Percentiles rank a stretch among this genome's conserved stretches.
These are phyloP conservation scores for Coremacera marginata DNA, from an alignment of 2,888 invertebrate genomes.

Conservation along the genomic window DNA sequence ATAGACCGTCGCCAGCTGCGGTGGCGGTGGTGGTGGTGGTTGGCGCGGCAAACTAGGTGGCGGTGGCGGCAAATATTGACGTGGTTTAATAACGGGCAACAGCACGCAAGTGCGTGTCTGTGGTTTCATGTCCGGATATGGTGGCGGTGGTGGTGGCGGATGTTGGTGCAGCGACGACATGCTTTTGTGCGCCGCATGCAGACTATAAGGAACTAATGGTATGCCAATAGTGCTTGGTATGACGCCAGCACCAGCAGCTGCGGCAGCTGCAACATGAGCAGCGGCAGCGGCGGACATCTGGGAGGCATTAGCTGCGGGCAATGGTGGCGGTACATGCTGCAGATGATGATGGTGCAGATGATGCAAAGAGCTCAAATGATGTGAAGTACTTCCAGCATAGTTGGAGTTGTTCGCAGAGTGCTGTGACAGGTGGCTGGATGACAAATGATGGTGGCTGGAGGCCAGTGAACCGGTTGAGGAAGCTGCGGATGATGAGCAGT, in stretches of 20 bases:
- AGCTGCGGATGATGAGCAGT: conserved; percentile 61
- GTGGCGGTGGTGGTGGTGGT: conserved; percentile 75
- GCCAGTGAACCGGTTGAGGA: conserved; percentile 57
- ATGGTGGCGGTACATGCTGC: conserved; percentile 65
- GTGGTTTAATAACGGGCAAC: conserved; percentile 75
- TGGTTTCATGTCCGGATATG: conserved; percentile 71
- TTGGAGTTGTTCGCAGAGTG: conserved; percentile 63
- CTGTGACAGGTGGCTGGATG: conserved; percentile 54
- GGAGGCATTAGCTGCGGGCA: conserved; percentile 42
- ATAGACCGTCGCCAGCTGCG: conserved; percentile 80
- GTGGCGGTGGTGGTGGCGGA: conserved; percentile 66
- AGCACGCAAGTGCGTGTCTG: conserved; percentile 72
- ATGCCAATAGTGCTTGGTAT: conserved; percentile 65
- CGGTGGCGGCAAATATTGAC: conserved; percentile 75
- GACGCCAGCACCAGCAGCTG: conserved; percentile 44
- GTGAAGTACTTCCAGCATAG: conserved; percentile 53
- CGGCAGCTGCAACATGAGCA: conserved; percentile 48
- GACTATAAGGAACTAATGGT: conserved; percentile 71
- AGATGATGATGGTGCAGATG: conserved; percentile 48
- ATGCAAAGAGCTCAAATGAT: conserved; percentile 46
- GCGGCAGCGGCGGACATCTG: conserved; percentile 47
- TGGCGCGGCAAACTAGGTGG: conserved; percentile 76
- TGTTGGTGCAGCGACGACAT: conserved; percentile 71
- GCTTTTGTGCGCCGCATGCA: conserved; percentile 76
- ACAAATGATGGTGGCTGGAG: conserved; percentile 43